phyloP scores from a whole-genome alignment of 2,797 vertebrate species.

The Crax fasciolata region DNA sequence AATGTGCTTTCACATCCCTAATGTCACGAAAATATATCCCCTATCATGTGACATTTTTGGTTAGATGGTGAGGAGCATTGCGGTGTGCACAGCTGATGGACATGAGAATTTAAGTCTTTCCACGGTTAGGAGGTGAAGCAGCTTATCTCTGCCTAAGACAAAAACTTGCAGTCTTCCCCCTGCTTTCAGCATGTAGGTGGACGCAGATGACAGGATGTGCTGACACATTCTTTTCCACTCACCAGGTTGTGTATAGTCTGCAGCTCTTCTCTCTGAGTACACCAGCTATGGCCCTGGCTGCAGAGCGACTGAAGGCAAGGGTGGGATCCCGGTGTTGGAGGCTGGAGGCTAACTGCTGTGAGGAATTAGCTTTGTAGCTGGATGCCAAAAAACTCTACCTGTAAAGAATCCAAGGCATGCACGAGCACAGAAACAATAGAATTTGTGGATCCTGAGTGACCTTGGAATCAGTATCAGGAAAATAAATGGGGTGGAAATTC shows the following conservation, averaged over 20 bases:
- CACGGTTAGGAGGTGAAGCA: background rate
- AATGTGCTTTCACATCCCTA: background rate
- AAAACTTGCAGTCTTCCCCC: background rate
- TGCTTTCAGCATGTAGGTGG: background rate
- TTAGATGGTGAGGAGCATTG: background rate
- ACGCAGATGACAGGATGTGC: background rate
- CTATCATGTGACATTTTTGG: background rate
- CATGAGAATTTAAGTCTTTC: background rate
- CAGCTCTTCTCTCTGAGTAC: background rate
- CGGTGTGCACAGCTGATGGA: background rate
- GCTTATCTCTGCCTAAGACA: background rate
- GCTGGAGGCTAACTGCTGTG: background rate
- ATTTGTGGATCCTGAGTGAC: background rate
- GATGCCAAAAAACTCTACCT: background rate
- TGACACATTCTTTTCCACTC: background rate
- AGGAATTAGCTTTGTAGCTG: background rate
- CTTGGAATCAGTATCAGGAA: background rate
- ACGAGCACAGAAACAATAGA: background rate
- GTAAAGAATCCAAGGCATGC: background rate
- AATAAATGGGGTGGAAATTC: background rate
- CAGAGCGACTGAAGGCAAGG: background rate
- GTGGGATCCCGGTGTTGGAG: background rate
- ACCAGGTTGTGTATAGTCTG: background rate
- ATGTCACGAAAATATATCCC: too few relatives aligned
- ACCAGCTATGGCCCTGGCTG: background rate